Percentiles rank a stretch among this genome's conserved stretches.
Conservation (phyloP, 37 sponge, comb jelly and placozoan genomes). For the Beroe forskalii region DNA sequence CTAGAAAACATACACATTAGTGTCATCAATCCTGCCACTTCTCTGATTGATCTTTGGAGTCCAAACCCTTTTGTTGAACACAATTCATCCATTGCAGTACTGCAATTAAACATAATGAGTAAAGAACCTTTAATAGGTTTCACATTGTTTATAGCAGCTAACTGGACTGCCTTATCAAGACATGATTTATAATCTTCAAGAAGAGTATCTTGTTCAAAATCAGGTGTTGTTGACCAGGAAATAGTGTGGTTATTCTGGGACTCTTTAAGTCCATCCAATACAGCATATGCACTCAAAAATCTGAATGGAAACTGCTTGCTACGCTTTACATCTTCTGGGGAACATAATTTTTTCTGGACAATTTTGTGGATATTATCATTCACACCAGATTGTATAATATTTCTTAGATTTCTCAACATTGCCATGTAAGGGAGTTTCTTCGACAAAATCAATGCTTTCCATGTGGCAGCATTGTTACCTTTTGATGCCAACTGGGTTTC, state of each 20-base stretch:
- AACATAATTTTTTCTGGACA: conserved; percentile 79
- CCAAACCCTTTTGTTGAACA: conserved; percentile 74
- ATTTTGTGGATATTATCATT: conserved; percentile 79
- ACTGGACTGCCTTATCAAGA: conserved; percentile 88
- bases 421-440: conserved; percentile 99
- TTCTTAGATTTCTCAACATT: conserved; percentile 93
- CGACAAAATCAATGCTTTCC: conserved; percentile 87
- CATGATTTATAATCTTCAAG: conserved; percentile 77
- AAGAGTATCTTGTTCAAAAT: conserved; percentile 57
- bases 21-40: conserved; percentile 85
- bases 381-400: conserved; percentile 85
- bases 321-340: conserved; percentile 80
- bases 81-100: conserved; percentile 73
- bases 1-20: conserved; percentile 97
- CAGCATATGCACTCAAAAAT: conserved; percentile 96
- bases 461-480: conserved; percentile 88
- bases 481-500: conserved; percentile 92
- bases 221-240: conserved; percentile 46
- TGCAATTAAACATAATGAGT: conserved; percentile 85
- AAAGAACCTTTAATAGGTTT: conserved; percentile 91
- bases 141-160: conserved; percentile 93
- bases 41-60: background rate
- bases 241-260: background rate
- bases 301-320: conserved; percentile 97
- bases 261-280: conserved; percentile 54